Conservation (phyloP, 1,140 invertebrate genomes). For the Triops longicaudatus region DNA sequence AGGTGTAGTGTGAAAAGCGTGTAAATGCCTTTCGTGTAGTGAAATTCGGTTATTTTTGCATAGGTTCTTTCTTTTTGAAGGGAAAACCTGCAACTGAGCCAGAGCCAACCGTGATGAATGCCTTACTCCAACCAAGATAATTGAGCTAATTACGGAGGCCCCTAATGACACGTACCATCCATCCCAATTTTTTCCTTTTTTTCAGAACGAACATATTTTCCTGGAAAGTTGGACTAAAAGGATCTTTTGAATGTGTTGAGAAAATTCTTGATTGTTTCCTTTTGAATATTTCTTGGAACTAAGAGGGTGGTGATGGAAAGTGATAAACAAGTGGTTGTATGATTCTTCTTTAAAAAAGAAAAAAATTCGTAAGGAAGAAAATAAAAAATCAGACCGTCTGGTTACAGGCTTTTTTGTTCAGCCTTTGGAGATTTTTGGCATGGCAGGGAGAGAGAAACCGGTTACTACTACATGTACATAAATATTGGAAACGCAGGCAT, state of each 20-base stretch:
- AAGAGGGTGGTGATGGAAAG: background rate
- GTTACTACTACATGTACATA: background rate
- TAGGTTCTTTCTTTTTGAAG: background rate
- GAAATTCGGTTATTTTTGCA: background rate
- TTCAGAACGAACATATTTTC: background rate
- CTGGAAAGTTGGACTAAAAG: background rate
- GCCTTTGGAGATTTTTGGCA: background rate
- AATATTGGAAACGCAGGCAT: background rate
- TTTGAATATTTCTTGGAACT: background rate
- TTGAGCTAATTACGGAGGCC: conserved; percentile 1
- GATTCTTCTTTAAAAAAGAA: too few species aligned
- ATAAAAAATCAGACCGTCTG: background rate
- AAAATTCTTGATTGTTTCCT: background rate
- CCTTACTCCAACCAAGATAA: conserved; percentile 7
- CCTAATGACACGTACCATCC: conserved; percentile 6
- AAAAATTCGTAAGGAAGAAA: background rate
- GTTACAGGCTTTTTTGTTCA: background rate
- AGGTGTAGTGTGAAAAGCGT: background rate
- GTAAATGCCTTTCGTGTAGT: background rate
- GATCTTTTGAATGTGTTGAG: background rate
- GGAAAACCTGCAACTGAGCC: background rate
- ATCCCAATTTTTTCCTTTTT: background rate
- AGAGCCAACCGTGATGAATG: background rate
- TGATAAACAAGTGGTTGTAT: background rate
- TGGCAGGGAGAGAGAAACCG: background rate